Percentiles rank a stretch among this genome's conserved stretches.
Conservation (phyloP, 2,888 invertebrate genomes). For the Sarcophaga caerulescens region DNA sequence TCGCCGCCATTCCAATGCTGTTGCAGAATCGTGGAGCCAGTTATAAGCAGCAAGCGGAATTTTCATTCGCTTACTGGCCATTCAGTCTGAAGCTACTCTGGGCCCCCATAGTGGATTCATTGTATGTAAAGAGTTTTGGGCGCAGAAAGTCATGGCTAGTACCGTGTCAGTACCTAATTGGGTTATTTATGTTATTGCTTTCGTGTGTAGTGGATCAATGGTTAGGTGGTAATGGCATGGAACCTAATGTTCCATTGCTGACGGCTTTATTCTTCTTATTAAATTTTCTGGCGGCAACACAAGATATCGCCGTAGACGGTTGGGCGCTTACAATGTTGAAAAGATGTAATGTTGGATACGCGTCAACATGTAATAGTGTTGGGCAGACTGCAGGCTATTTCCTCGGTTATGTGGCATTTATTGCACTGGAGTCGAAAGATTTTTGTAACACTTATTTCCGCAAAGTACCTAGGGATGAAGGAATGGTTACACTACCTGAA, state of each 20-base stretch:
- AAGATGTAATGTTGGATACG: slow-evolving; percentile 98
- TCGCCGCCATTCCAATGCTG: slow-evolving; percentile 97
- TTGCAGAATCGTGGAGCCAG: slow-evolving; percentile 95
- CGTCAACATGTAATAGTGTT: slow-evolving; percentile 99
- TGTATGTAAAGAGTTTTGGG: slow-evolving; percentile 92
- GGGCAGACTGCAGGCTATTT: slow-evolving; percentile 99
- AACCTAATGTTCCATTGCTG: slow-evolving; percentile 88
- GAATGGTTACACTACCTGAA: slow-evolving; percentile 88
- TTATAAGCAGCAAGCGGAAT: slow-evolving; percentile 96
- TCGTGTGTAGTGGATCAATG: slow-evolving; percentile 89
- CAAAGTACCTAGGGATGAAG: slow-evolving; percentile 85
- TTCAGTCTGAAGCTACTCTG: slow-evolving; percentile 96
- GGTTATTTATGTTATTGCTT: slow-evolving; percentile 93
- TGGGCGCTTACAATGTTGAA: slow-evolving; percentile 99
- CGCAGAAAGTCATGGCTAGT: slow-evolving; percentile 97
- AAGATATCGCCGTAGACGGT: slow-evolving; percentile 99
- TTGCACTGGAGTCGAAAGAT: slow-evolving; percentile 96
- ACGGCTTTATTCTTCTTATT: slow-evolving; percentile 94
- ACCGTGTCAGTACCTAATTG: slow-evolving; percentile 95
- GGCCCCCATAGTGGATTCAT: slow-evolving; percentile 98
- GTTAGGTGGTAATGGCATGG: slow-evolving; percentile 84
- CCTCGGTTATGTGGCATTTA: slow-evolving; percentile 96
- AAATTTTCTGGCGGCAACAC: slow-evolving; percentile 98
- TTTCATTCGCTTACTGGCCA: slow-evolving; percentile 97
- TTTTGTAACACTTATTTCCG: slow-evolving; percentile 97